These are phyloP conservation scores for Patella vulgata DNA, from an alignment of 1,140 invertebrate species.

Conservation along the genomic window DNA sequence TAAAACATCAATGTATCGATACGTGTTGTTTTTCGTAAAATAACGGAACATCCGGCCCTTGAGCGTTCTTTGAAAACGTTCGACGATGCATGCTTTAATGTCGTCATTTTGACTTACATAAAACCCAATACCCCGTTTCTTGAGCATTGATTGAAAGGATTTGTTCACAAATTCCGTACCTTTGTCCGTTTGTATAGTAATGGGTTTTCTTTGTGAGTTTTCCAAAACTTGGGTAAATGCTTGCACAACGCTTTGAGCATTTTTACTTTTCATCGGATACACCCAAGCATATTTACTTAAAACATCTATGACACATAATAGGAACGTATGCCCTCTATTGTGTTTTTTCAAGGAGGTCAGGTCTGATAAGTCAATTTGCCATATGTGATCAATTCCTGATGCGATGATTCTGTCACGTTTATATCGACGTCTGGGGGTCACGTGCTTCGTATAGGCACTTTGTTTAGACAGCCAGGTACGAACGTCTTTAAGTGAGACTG, in stretches of 20 bases:
- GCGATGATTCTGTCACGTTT: slow-evolving; percentile 15
- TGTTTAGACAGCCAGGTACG: slow-evolving; percentile 22
- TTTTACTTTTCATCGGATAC: slow-evolving; percentile 67
- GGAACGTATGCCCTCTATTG: slow-evolving; percentile 66
- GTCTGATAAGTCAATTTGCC: slow-evolving; percentile 62
- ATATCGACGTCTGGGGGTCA: slow-evolving; percentile 17
- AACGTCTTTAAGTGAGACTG: background rate
- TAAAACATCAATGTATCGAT: slow-evolving; percentile 64
- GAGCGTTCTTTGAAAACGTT: slow-evolving; percentile 68
- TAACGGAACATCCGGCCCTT: slow-evolving; percentile 66
- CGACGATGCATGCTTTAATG: slow-evolving; percentile 67
- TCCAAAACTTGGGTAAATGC: slow-evolving; percentile 46
- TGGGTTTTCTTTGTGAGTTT: background rate
- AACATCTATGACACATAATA: slow-evolving; percentile 67
- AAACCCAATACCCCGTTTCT: slow-evolving; percentile 9
- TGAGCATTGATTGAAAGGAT: slow-evolving; percentile 18
- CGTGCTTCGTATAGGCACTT: slow-evolving; percentile 27
- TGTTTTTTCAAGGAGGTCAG: slow-evolving; percentile 46
- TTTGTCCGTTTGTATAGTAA: slow-evolving; percentile 19
- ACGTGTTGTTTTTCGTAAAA: slow-evolving; percentile 63
- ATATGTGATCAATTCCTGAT: slow-evolving; percentile 55
- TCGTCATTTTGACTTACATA: slow-evolving; percentile 44
- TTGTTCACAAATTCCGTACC: slow-evolving; percentile 24
- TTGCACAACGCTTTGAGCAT: slow-evolving; percentile 36
- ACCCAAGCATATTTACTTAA: slow-evolving; percentile 68